Percentiles rank a stretch among this genome's conserved stretches.
Evolutionary conservation across 1,140 invertebrate genomes (phyloP).

Genomic region (Anastrepha ludens): DNA sequence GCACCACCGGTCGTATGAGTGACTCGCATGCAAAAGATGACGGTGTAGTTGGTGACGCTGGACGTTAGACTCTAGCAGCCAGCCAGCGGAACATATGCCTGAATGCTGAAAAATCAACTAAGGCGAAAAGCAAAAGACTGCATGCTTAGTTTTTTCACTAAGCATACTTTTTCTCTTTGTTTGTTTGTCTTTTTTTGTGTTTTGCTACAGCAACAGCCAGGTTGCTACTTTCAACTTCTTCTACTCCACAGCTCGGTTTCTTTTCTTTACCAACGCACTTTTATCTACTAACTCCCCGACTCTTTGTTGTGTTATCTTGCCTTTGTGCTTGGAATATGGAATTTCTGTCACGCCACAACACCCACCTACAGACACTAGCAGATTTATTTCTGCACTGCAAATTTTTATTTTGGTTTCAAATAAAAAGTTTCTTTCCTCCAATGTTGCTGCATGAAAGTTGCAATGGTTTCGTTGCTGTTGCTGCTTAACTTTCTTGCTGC

Average conservation of each 20-base stretch:
- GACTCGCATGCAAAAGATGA: slow-evolving; percentile 11
- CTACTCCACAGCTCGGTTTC: not conserved
- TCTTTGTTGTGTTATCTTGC: not conserved
- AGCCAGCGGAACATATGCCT: not conserved
- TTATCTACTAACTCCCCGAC: not conserved
- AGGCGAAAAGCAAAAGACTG: not conserved
- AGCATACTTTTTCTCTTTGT: not conserved
- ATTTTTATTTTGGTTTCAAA: slow-evolving; percentile 5
- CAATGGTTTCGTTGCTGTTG: not conserved
- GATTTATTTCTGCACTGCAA: slow-evolving; percentile 45
- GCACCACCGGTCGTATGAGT: not conserved
- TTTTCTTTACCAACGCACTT: not conserved
- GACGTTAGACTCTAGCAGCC: not conserved
- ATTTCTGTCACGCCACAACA: slow-evolving; percentile 38
- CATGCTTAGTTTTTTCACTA: not conserved
- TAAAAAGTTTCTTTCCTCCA: not conserved
- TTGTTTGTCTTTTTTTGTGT: not conserved
- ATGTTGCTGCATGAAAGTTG: not conserved
- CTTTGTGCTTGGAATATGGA: slow-evolving; percentile 30
- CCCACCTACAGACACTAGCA: not conserved
- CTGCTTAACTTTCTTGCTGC: not conserved
- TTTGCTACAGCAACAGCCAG: not conserved
- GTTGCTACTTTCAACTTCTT: slow-evolving; percentile 23
- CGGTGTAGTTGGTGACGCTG: not conserved
- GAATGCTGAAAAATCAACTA: not conserved